These are phyloP conservation scores for Pluvianellus socialis DNA, from an alignment of 2,113 vertebrate species.

Conservation along the genomic window DNA sequence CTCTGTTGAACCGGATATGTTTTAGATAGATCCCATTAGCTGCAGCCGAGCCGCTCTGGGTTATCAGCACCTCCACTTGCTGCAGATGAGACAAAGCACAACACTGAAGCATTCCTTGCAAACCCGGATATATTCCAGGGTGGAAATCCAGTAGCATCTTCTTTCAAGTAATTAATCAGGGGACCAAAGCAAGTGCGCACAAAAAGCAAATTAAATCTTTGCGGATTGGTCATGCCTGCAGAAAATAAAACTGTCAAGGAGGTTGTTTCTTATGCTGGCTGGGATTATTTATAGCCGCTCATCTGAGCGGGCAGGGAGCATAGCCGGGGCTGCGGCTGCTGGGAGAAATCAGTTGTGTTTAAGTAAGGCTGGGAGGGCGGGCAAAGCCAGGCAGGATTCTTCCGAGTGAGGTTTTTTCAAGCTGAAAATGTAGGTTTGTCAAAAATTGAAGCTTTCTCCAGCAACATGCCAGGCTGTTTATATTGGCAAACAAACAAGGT, in stretches of 20 bases:
- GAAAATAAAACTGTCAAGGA: constrained; percentile 10
- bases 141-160: background rate
- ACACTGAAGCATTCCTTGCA: background rate
- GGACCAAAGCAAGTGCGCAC: background rate
- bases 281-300: constrained; percentile 6
- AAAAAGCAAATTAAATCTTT: background rate
- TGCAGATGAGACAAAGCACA: background rate
- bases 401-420: background rate
- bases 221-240: background rate
- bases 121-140: background rate
- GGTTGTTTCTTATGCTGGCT: background rate
- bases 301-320: background rate
- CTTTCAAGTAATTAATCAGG: background rate
- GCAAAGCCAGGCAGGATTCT: background rate
- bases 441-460: background rate
- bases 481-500: background rate
- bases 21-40: background rate
- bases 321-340: background rate
- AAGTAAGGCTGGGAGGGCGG: background rate
- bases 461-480: background rate
- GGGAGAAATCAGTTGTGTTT: background rate
- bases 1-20: background rate
- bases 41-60: background rate
- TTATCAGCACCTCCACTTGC: background rate
- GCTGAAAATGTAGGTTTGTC: background rate